Base-by-base conservation (phyloP, 2,797 vertebrate species). In the Mastacembelus armatus region DNA sequence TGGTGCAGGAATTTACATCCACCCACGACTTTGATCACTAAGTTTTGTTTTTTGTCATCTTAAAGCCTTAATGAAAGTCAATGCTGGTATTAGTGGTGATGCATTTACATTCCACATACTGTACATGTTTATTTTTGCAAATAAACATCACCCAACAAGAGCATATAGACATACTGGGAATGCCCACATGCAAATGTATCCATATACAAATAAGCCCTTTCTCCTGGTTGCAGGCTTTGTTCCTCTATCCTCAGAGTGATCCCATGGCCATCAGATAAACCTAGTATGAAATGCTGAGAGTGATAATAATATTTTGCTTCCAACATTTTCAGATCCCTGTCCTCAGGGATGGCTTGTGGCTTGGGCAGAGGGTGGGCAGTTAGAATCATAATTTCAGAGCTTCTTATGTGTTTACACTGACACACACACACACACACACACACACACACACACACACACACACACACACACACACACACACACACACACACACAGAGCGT, bases 261-360 rank as follows among this genome's bases (percentile, higher is more conserved):
- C 73, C 58, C 1, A 30, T 66, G 80, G 86, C 82, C 77, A 78
- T 85, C 84, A 83, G 85, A 84, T 88, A 85, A 87, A 66, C 54
- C 60, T 7, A 0, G 29, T 64, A 67, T 81, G 64, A 86, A 86
- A 79, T 66, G 47, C 71, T 72, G 48, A 64, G 44, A 69, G 66
- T 3, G 79, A 86, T 89, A 85, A 83, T 42, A 72, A 70, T 72
- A 71, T 72, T 83, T 64, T 54, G 66, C 78, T 68, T 74, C 67
- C 60, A 67, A 76, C 72, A 67, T 77, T 74, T 84, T 80, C 44
- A 19, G 67, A 54, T 61, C 74, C 59, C 58, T 70, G 78, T 72
- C 78, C 77, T 80, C 29, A 50, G 79, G 65, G 67, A 79, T 86
- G 59, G 66, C 72, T 73, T 5, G 35, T 58, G 63, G 66, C 68